Evolutionary conservation across 2,797 vertebrate genomes (phyloP), one percentile per base, ranked within the genome.

Genomic region (Alcedo atthis): DNA sequence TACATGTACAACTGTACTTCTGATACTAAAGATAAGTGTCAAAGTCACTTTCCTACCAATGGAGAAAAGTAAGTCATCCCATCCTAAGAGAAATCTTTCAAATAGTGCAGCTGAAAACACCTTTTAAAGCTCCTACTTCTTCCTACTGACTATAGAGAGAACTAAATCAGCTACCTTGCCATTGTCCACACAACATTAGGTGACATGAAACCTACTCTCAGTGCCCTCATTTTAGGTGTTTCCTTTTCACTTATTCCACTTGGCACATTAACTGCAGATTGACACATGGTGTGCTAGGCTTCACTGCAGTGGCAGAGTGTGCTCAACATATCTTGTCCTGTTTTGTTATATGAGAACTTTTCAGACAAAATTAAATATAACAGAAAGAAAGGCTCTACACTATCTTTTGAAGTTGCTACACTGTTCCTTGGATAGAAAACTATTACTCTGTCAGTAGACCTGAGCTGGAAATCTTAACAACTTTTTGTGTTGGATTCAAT

Each of bases 231-330:
- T 73, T 83, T 45, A 63, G 35, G n/a, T 25, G 10, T 15, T 69
- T 90, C 55, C 12, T 85, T 79, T 67, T 61, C 40, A 42, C 22
- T 57, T 12, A 58, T 51, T 33, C 62, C 69, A n/a, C 7, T 48
- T 77, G 67, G 17, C 25, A 42, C 16, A 17, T 49, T 54, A 45
- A 43, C 25, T 80, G 19, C 62, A 62, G 76, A 85, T n/a, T 30
- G 32, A 19, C 0, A 35, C 2, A 0, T 37, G 5, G 8, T 32
- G 13, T 40, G 37, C 7, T 15, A 43, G 15, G 16, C 32, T 84
- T 74, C 43, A 30, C 33, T 59, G 37, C 32, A 67, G 24, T 4
- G 24, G 3, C 35, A 57, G 7, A 4, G 19, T 35, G 11, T 73
- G 11, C 21, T 87, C 10, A 62, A 37, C 30, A 9, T 22, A 13